Evolutionary conservation across 1,140 invertebrate species (phyloP), one percentile per base, ranked within the genome.

Genomic region (Atta cephalotes): DNA sequence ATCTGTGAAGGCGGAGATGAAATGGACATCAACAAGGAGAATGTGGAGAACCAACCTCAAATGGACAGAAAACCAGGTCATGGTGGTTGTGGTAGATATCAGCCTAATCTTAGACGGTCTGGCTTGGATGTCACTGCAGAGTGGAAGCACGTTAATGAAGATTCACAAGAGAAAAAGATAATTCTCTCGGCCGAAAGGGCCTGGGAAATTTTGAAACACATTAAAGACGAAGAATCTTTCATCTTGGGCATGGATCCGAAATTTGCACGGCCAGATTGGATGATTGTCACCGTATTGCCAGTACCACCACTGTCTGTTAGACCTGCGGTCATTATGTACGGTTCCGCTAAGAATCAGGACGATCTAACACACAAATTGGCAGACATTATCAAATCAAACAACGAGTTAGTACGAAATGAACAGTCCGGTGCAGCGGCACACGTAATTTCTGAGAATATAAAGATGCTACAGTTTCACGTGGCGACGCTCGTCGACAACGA

Each of bases 311-410:
- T 99, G 7, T 97, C 98, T 1, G 97, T 98, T 0, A 96, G 99
- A 91, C 99, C 99, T 1, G 99, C 99, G 71, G 99, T 99, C 6
- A 98, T 99, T 18, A 99, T 99, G 98, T 99, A 99, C 95, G 99
- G 99, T 21, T 98, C 99, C 1, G 99, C 99, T 0, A 98, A 98
- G 94, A 99, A 99, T 97, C 97, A 99, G 95, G 99, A 99, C 94
- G 99, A 99, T 97, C 96, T 99, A 87, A 99, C 99, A 0, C 99
- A 99, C 94, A 99, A 99, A 95, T 95, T 99, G 14, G 97, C 99
- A 0, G 99, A 99, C 94, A 99, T 99, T 60, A 98, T 99, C 53
- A 99, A 99, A 96, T 97, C 98, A 2, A 99, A 99, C 94, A 99
- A 99, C 95, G 99, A 99, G 94, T 94, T 99, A 31, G 96, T 97